These are phyloP conservation scores for Phenganax stokvisi DNA, from an alignment of 92 coral and sea anemone species.

Conservation along the genomic window DNA sequence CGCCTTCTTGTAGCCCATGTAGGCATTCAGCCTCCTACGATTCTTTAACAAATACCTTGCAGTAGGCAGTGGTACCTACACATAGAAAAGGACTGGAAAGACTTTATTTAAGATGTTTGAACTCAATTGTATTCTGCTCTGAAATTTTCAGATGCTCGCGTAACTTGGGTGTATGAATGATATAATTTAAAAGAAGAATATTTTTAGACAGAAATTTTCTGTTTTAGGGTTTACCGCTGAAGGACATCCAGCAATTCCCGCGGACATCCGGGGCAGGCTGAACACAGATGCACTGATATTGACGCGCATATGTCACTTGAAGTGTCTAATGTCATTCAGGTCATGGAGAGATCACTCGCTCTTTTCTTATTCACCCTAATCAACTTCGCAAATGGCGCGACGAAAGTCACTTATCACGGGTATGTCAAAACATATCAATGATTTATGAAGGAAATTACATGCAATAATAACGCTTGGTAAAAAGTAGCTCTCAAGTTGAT, in stretches of 20 bases:
- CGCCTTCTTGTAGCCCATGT: constrained; percentile 62
- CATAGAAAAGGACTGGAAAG: constrained; percentile 27
- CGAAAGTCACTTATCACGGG: constrained; percentile 18
- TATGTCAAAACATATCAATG: constrained; percentile 2
- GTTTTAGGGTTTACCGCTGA: neutral
- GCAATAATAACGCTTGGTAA: neutral
- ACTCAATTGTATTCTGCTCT: no score
- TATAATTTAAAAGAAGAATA: neutral
- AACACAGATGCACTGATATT: neutral
- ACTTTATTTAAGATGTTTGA: no score
- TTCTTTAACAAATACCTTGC: constrained; percentile 66
- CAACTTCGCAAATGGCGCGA: constrained; percentile 7
- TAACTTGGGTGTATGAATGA: no score
- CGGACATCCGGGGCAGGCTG: neutral
- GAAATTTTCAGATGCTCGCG: no score
- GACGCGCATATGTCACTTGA: neutral
- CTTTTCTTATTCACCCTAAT: constrained; percentile 1
- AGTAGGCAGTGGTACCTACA: constrained; percentile 58
- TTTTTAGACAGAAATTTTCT: neutral
- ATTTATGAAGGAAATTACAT: neutral
- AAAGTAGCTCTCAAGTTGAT: neutral
- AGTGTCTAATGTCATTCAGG: neutral
- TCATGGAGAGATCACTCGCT: constrained; percentile 30
- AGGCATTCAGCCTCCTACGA: constrained; percentile 71
- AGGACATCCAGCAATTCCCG: no score